phyloP scores from a whole-genome alignment of 2,888 invertebrate genomes.

The Apamea sordens region DNA sequence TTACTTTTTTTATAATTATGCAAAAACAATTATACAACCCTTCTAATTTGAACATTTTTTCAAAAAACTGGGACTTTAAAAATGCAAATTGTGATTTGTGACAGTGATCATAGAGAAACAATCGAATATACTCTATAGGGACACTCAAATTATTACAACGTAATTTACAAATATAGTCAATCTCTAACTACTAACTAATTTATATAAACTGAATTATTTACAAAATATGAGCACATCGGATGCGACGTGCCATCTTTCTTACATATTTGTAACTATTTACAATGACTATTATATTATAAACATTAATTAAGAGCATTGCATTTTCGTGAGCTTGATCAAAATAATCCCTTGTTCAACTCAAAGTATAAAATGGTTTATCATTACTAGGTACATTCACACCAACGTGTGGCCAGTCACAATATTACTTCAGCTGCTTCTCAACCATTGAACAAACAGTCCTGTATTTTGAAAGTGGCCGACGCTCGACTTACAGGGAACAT shows the following conservation, averaged over 20 bases:
- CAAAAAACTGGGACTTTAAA: slow-evolving; percentile 79
- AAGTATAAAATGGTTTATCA: slow-evolving; percentile 70
- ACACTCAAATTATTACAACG: slow-evolving; percentile 87
- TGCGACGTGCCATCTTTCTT: slow-evolving; percentile 82
- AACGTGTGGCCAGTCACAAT: slow-evolving; percentile 74
- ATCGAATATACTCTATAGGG: slow-evolving; percentile 85
- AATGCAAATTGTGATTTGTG: slow-evolving; percentile 89
- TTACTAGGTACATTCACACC: slow-evolving; percentile 69
- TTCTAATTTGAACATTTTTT: slow-evolving; percentile 82
- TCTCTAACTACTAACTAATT: slow-evolving; percentile 85
- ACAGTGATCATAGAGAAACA: slow-evolving; percentile 86
- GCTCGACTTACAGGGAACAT: slow-evolving; percentile 69
- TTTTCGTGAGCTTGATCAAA: slow-evolving; percentile 88
- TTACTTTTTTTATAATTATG: slow-evolving; percentile 78
- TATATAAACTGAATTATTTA: slow-evolving; percentile 88
- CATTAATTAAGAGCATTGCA: slow-evolving; percentile 88
- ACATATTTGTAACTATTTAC: slow-evolving; percentile 88
- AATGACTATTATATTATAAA: slow-evolving; percentile 87
- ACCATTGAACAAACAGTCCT: slow-evolving; percentile 75
- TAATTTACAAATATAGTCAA: slow-evolving; percentile 89
- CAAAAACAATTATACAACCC: slow-evolving; percentile 84
- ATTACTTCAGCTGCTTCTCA: slow-evolving; percentile 66
- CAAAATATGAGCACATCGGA: slow-evolving; percentile 85
- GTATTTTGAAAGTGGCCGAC: slow-evolving; percentile 67
- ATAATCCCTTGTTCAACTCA: slow-evolving; percentile 86